phyloP scores from a whole-genome alignment of 2,797 vertebrate genomes.

The Macrochelys suwanniensis region DNA sequence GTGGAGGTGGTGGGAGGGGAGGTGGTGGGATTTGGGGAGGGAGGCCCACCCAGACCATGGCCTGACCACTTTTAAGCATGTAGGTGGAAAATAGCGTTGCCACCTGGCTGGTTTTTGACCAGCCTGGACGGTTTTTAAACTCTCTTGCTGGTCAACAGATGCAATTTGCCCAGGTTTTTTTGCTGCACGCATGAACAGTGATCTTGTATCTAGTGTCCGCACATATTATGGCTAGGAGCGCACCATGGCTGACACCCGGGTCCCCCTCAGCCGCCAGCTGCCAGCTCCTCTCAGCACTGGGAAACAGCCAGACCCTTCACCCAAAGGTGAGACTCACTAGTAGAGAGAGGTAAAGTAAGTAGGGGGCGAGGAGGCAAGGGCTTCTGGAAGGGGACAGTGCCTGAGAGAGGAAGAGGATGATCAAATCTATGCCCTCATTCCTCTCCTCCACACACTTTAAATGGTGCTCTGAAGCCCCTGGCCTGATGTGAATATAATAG shows the following conservation, averaged over 20 bases:
- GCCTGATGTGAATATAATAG: background rate
- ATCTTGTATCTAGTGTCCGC: background rate
- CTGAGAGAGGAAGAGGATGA: background rate
- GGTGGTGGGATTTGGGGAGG: fast-evolving
- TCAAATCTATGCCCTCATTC: background rate
- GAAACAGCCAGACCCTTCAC: background rate
- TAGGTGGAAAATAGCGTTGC: background rate
- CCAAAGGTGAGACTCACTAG: background rate
- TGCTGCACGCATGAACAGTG: background rate
- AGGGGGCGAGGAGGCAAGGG: background rate
- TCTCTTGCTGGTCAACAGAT: background rate
- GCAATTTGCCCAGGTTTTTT: background rate
- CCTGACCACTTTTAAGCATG: background rate
- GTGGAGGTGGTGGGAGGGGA: no score
- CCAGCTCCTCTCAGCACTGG: background rate
- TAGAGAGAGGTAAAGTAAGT: background rate
- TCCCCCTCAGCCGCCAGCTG: background rate
- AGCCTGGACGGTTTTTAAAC: background rate
- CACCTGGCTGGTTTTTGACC: background rate
- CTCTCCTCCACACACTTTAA: background rate
- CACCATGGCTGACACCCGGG: background rate
- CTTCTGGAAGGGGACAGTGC: background rate
- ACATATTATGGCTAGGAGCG: background rate
- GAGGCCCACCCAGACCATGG: background rate
- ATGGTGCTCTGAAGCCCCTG: background rate